Percentiles rank a stretch among this genome's conserved stretches.
phyloP scores from a whole-genome alignment of 2,113 vertebrate genomes.

The Rynchops niger region DNA sequence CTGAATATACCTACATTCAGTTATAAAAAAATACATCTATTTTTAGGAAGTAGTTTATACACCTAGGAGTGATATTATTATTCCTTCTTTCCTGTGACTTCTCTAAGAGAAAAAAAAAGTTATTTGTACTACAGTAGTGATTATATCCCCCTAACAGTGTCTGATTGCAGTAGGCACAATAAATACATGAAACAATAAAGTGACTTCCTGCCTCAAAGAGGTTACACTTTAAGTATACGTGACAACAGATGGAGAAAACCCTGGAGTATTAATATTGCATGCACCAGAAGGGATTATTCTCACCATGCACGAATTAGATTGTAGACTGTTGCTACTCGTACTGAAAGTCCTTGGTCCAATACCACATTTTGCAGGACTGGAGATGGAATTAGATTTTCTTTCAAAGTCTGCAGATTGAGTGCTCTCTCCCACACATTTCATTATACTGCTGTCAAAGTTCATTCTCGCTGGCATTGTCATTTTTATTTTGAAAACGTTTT shows the following conservation, averaged over 20 bases:
- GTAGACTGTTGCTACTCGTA: background rate
- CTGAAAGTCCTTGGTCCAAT: constrained; percentile 16
- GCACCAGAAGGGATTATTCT: constrained; percentile 14
- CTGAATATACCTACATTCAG: background rate
- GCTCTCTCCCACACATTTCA: constrained; percentile 12
- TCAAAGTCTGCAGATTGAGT: background rate
- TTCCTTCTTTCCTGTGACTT: background rate
- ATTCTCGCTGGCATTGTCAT: constrained; percentile 52
- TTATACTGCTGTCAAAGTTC: constrained; percentile 40
- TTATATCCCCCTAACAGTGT: background rate
- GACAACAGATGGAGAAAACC: constrained; percentile 35
- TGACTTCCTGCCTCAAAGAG: background rate
- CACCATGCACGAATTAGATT: background rate
- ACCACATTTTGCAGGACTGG: background rate
- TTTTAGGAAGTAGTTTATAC: background rate
- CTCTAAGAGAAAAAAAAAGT: background rate
- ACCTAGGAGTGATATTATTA: background rate
- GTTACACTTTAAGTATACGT: background rate
- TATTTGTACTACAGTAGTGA: background rate
- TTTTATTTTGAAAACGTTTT: constrained; percentile 44
- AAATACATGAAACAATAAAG: background rate
- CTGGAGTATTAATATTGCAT: constrained; percentile 14
- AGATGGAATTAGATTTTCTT: constrained; percentile 44
- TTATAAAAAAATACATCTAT: background rate
- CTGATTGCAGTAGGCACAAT: background rate